Evolutionary conservation across 2,113 vertebrate genomes (phyloP).

Genomic region (Neomonachus schauinslandi): DNA sequence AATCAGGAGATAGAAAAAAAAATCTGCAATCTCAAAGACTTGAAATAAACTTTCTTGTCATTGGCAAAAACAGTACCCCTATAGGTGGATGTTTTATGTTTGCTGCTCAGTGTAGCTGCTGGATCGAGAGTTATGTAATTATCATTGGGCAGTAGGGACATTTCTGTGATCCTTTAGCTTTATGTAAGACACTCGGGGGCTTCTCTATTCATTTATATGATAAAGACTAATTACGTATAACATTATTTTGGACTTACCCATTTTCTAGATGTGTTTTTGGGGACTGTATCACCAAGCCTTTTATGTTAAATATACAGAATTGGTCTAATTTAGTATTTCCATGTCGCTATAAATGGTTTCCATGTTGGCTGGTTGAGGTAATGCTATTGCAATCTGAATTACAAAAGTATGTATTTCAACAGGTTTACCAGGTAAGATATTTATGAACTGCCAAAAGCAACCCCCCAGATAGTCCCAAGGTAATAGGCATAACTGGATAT

Average conservation of each 20-base stretch:
- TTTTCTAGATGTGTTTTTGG: neutral
- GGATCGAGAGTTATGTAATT: slow-evolving; percentile 45
- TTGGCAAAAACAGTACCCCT: neutral
- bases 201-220: neutral
- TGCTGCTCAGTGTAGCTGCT: slow-evolving; percentile 23
- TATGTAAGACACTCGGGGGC: neutral
- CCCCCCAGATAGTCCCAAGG: slow-evolving; percentile 70
- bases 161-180: slow-evolving; percentile 69
- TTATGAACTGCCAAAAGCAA: slow-evolving; percentile 74
- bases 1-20: neutral
- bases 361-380: slow-evolving; percentile 40
- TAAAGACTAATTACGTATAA: neutral
- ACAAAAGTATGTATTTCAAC: neutral
- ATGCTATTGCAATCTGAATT: slow-evolving; percentile 31
- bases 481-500: slow-evolving; percentile 69
- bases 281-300: neutral
- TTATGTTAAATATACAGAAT: slow-evolving; percentile 8
- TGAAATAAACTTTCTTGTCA: slow-evolving; percentile 1
- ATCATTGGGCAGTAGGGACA: slow-evolving; percentile 43
- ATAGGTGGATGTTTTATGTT: neutral
- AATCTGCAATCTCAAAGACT: slow-evolving; percentile 16
- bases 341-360: slow-evolving; percentile 27
- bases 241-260: neutral
- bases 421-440: slow-evolving; percentile 71
- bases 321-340: slow-evolving; percentile 6